Base-by-base conservation (phyloP, 2,113 vertebrate species). In the Athene noctua region DNA sequence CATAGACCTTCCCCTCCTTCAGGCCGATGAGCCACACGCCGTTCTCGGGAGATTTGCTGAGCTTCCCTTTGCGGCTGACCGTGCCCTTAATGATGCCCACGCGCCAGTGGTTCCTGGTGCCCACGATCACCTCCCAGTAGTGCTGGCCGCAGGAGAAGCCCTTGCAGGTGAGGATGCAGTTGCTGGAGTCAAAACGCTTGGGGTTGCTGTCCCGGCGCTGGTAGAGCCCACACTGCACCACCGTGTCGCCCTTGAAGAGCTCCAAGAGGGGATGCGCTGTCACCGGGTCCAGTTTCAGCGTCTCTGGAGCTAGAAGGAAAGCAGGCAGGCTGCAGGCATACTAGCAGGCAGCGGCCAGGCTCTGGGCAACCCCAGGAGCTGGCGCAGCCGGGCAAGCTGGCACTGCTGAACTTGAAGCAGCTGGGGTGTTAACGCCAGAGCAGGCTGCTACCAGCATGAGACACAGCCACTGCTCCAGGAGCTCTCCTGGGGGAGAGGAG, bases 71-170 rank as follows among this genome's bases (percentile, higher is more conserved):
- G 51, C 98, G 98, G 80, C 97, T 97, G 30, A 97, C 96, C 0
- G 98, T 98, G 81, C 98, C 98, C 93, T 98, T 99, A 93, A 98
- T 98, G 86, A 99, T 83, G 13, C 98, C 98, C 29, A 99, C 91
- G 9, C 98, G 98, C 98, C 98, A 99, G 93, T 98, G 98, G 8
- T 97, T 98, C 97, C 98, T 99, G 94, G 90, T 91, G n/a, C 98
- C 98, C 59, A 99, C 98, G 2, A 97, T 97, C 66, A 99, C 98
- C 95, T 99, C 98, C 99, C 99, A 99, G 98, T 98, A 99, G 96
- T 99, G 99, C 80, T 98, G 98, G 36, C 98, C 98, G 0, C 98
- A 98, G 70, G 98, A 99, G 96, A 99, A 99, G 84, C 98, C 98
- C 46, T 95, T 97, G 94, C 80, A 98, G 94, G 98, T 97, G 68